Evolutionary conservation across 2,797 vertebrate genomes (phyloP).

Genomic region (Lindbergichthys nudifrons): DNA sequence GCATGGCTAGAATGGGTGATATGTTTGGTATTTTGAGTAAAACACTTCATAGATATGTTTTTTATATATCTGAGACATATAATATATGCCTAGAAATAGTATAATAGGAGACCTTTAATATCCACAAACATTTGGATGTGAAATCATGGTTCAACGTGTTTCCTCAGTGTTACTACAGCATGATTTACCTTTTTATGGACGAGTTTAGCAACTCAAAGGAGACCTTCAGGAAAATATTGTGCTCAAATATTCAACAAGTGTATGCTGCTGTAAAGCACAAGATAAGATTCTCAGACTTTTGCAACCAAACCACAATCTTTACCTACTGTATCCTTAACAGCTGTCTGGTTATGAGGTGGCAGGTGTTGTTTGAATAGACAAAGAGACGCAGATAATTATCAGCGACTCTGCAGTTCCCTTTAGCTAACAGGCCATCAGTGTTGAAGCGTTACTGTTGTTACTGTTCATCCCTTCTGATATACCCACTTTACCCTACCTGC

Average conservation of each 20-base stretch:
- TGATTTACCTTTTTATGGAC: background rate
- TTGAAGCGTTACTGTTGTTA: background rate
- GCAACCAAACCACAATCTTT: background rate
- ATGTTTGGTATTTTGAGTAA: too few species aligned
- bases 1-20: too few species aligned
- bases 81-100: too few species aligned
- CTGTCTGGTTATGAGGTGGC: background rate
- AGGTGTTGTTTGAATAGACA: background rate
- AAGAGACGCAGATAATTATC: background rate
- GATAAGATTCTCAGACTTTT: background rate
- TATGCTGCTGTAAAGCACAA: background rate
- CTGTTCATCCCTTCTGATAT: background rate
- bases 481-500: background rate
- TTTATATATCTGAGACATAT: too few species aligned
- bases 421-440: too few species aligned
- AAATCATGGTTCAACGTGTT: background rate
- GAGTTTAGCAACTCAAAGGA: conserved; percentile 1
- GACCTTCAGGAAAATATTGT: background rate
- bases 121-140: background rate
- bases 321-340: background rate
- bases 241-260: background rate
- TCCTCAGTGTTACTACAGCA: background rate
- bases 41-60: too few species aligned
- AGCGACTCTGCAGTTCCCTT: background rate
- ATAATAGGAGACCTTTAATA: too few species aligned